Conservation (phyloP, 2,113 vertebrate genomes). For the Sakesphorus luctuosus region DNA sequence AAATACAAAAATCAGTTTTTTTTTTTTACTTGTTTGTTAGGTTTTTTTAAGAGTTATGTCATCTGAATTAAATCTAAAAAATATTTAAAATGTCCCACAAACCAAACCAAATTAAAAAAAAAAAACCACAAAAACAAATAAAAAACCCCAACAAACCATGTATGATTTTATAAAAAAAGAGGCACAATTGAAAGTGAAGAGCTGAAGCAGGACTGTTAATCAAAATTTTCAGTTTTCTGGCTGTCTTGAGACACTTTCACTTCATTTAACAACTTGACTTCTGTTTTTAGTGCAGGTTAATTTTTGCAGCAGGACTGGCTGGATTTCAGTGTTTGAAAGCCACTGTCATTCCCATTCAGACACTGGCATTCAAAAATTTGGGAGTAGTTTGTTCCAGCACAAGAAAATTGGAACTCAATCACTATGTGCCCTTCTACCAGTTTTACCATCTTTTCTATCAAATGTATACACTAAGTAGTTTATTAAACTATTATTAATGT, state of each 20-base stretch:
- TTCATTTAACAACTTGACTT: constrained; percentile 61
- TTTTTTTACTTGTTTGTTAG: background rate
- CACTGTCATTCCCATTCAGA: background rate
- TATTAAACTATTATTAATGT: background rate
- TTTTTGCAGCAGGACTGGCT: background rate
- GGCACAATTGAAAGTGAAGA: background rate
- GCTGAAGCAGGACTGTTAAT: constrained; percentile 15
- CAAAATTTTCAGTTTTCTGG: constrained; percentile 40
- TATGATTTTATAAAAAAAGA: background rate
- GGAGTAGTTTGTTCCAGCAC: background rate
- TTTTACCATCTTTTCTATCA: background rate
- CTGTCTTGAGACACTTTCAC: constrained; percentile 41
- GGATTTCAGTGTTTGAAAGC: background rate
- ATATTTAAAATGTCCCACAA: background rate
- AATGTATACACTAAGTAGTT: background rate
- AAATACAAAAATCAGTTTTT: background rate
- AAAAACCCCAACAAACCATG: background rate
- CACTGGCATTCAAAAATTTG: background rate
- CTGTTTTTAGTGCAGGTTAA: constrained; percentile 53
- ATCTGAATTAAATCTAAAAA: background rate
- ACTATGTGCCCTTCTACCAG: background rate
- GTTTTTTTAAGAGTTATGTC: background rate
- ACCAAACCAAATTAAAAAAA: no score
- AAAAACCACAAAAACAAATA: background rate
- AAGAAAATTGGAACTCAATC: background rate